A percentile compares a stretch with the other conserved stretches of the same genome.
Conservation (phyloP, 2,797 vertebrate species). For the Adelosebastes latens region DNA sequence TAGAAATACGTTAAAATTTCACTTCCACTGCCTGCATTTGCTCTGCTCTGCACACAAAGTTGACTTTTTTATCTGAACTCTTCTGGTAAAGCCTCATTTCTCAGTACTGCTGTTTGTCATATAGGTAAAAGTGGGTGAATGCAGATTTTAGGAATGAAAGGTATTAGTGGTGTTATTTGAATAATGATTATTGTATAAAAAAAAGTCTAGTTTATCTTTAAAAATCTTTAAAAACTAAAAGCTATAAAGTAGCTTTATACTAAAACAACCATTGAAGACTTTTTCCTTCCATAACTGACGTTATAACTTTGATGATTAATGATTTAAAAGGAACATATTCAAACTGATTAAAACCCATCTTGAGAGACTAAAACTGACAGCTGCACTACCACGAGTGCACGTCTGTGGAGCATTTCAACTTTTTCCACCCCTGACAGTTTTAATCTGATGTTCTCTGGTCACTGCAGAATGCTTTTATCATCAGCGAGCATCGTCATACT, state of each 20-base stretch:
- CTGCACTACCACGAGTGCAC: constrained; percentile 8
- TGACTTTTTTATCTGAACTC: neutral
- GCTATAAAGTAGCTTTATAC: neutral
- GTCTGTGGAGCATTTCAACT: constrained; percentile 25
- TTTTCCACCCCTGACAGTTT: constrained; percentile 52
- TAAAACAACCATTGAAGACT: neutral
- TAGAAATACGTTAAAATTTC: neutral
- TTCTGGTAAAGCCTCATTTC: neutral
- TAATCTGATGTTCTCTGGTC: constrained; percentile 35
- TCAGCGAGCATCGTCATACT: constrained; percentile 15
- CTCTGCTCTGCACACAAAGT: neutral
- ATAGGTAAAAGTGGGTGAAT: neutral
- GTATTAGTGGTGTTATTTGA: neutral
- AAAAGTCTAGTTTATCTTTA: neutral
- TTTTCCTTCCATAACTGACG: neutral
- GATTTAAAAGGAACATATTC: neutral
- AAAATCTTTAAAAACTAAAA: neutral
- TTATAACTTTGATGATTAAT: neutral
- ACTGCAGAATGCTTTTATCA: constrained; percentile 43
- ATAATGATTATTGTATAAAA: neutral
- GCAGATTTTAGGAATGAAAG: neutral
- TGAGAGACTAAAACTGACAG: constrained; percentile 16
- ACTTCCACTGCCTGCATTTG: neutral
- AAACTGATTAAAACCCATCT: constrained; percentile 7
- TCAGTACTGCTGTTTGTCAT: neutral